Conservation (phyloP, 2,113 vertebrate genomes). For the Etheostoma cragini region DNA sequence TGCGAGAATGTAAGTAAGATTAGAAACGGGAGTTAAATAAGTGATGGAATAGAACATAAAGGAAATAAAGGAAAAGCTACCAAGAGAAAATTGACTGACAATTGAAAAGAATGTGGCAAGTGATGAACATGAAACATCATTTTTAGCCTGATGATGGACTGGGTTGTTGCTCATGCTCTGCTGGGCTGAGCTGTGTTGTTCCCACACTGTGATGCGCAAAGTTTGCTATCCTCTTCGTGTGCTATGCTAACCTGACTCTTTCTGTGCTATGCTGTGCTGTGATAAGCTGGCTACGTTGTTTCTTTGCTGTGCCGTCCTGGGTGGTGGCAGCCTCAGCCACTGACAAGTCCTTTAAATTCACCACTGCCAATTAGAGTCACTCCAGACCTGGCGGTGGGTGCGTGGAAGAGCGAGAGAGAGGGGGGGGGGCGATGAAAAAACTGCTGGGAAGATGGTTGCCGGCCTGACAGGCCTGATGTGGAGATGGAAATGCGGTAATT, state of each 20-base stretch:
- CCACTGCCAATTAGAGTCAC: constrained; percentile 85
- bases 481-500: constrained; percentile 89
- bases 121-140: constrained; percentile 9
- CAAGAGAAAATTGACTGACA: constrained; percentile 9
- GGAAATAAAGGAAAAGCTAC: not conserved
- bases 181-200: constrained; percentile 44
- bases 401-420: constrained; percentile 39
- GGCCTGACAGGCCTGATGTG: constrained; percentile 84
- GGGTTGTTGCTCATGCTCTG: constrained; percentile 15
- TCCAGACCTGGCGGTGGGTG: constrained; percentile 76
- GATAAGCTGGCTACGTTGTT: constrained; percentile 69
- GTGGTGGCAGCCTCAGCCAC: constrained; percentile 77
- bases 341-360: constrained; percentile 85
- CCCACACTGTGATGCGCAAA: constrained; percentile 47
- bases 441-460: constrained; percentile 74
- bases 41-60: constrained; percentile 4
- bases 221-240: constrained; percentile 35
- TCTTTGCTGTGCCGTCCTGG: constrained; percentile 78
- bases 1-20: not conserved
- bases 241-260: constrained; percentile 49
- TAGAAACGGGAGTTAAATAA: constrained; percentile 18
- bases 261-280: constrained; percentile 48
- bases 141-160: constrained; percentile 21
- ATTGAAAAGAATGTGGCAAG: not conserved
- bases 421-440: constrained; percentile 54